Percentiles rank a stretch among this genome's conserved stretches.
Evolutionary conservation across 2,888 invertebrate species (phyloP).

Genomic region (Rhogogaster chlorosoma): DNA sequence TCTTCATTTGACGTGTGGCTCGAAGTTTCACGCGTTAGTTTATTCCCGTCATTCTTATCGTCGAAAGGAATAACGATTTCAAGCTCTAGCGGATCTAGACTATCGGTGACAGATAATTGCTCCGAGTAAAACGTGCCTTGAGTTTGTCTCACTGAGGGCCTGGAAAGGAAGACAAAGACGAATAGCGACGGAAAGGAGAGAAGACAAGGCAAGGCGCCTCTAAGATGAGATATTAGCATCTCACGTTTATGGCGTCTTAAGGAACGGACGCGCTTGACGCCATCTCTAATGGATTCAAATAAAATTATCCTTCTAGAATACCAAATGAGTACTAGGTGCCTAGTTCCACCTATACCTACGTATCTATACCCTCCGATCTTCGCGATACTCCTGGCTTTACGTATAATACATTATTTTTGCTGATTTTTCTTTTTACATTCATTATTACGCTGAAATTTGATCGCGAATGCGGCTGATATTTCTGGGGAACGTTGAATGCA

Average conservation of each 20-base stretch:
- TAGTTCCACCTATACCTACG: neutral
- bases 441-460: too few relatives aligned
- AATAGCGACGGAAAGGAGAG: neutral
- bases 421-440: neutral
- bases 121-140: slow-evolving; percentile 24
- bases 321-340: slow-evolving; percentile 61
- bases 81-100: neutral
- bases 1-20: neutral
- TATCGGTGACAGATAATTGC: slow-evolving; percentile 35
- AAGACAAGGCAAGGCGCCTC: neutral
- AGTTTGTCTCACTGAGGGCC: neutral
- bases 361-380: neutral
- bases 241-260: slow-evolving; percentile 48
- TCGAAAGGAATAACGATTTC: slow-evolving; percentile 8
- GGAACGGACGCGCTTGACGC: slow-evolving; percentile 50
- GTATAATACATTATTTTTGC: neutral
- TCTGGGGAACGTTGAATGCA: too few relatives aligned
- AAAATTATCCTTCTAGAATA: slow-evolving; percentile 68
- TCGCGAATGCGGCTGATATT: too few relatives aligned
- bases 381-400: neutral
- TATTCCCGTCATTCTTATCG: neutral
- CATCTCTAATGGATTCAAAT: slow-evolving; percentile 64
- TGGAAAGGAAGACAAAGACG: neutral
- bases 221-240: slow-evolving; percentile 49
- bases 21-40: neutral